Percentiles rank a stretch among this genome's conserved stretches.
Evolutionary conservation across 2,888 invertebrate species (phyloP).

Genomic region (Nephrocerus scutellatus): DNA sequence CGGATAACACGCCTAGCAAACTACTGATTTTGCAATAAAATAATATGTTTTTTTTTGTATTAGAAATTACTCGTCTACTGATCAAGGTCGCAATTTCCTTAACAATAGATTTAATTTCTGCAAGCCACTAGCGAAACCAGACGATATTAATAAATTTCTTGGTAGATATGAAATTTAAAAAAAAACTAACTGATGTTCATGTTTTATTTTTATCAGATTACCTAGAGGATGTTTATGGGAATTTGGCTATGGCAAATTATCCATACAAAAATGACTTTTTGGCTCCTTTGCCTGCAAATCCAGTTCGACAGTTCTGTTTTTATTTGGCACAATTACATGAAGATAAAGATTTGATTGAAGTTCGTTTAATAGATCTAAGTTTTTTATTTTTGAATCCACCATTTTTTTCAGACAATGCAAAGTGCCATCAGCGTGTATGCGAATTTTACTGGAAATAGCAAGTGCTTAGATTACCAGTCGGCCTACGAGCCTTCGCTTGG

Average conservation of each 20-base stretch:
- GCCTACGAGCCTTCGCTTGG: conserved; percentile 55
- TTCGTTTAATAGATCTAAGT: conserved; percentile 12
- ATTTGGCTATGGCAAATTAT: conserved; percentile 92
- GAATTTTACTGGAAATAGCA: conserved; percentile 68
- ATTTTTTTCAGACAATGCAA: conserved; percentile 52
- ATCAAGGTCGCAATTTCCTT: conserved; percentile 64
- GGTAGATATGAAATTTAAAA: conserved; percentile 49
- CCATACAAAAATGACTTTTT: conserved; percentile 84
- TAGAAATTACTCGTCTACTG: conserved; percentile 49
- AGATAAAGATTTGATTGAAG: conserved; percentile 19
- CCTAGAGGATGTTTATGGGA: conserved; percentile 64
- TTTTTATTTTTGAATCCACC: not conserved
- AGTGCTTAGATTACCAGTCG: conserved; percentile 62
- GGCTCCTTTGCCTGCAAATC: conserved; percentile 74
- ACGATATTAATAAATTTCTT: conserved; percentile 47
- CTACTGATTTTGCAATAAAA: no score
- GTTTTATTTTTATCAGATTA: conserved; percentile 58
- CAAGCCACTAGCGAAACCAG: conserved; percentile 54
- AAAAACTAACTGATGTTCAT: conserved; percentile 67
- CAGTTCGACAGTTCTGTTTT: conserved; percentile 61
- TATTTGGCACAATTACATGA: conserved; percentile 42
- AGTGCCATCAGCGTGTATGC: conserved; percentile 67
- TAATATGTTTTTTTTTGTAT: conserved; percentile 2
- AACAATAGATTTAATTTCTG: conserved; percentile 71
- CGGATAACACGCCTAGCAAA: not conserved